Conservation (phyloP, 2,113 vertebrate genomes). For the Athene noctua region DNA sequence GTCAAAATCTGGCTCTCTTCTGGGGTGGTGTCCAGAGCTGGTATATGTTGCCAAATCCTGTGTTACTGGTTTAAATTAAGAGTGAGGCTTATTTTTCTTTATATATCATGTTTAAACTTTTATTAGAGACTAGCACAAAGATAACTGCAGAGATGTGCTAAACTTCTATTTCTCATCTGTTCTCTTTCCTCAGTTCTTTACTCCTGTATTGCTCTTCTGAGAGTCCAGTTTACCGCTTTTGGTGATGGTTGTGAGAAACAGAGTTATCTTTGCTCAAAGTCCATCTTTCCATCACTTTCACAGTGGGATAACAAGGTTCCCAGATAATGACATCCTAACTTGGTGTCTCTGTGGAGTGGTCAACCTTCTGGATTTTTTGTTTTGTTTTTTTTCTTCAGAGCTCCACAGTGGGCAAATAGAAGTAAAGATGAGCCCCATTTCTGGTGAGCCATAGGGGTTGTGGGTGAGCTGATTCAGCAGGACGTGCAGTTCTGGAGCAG, state of each 20-base stretch:
- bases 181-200: neutral
- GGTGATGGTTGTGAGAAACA: neutral
- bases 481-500: neutral
- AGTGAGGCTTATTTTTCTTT: conserved; percentile 6
- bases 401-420: neutral
- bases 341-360: neutral
- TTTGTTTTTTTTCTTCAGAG: neutral
- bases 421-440: neutral
- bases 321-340: neutral
- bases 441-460: neutral
- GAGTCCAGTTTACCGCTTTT: neutral
- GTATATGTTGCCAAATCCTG: neutral
- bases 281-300: neutral
- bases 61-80: conserved; percentile 17
- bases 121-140: neutral
- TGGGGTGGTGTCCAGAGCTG: neutral
- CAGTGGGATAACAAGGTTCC: neutral
- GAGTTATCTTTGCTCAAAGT: neutral
- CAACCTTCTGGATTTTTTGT: neutral
- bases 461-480: neutral
- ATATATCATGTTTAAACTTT: neutral
- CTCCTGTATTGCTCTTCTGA: neutral
- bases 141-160: neutral
- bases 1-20: neutral
- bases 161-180: neutral